Base-by-base conservation (phyloP, 1,140 invertebrate species). In the Aphis gossypii region DNA sequence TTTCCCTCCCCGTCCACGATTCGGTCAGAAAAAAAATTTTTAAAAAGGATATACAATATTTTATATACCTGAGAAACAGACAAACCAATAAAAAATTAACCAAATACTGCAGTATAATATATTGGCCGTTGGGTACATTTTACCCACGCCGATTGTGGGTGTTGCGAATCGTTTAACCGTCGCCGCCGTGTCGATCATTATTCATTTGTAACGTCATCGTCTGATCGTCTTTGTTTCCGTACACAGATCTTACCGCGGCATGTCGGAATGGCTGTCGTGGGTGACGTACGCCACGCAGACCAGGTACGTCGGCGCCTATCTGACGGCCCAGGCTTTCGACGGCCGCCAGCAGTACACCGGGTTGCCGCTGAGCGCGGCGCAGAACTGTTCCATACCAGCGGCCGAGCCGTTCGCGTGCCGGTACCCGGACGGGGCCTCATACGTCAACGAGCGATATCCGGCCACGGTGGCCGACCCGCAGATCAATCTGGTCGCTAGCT, bases 211-310 rank as follows among this genome's bases (percentile, higher is more conserved):
- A 60, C 60, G 0, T 14, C 30, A 30, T 88, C 7, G 25, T 30
- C 48, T 23, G 87, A 18, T 54, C 20, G n/a, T 54, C 9, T 38
- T 6, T 23, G 41, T 44, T 48, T 46, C 35, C 44, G 44, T 94
- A 46, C 11, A 76, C 54, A 95, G 95, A 89, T 95, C 95, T 25
- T 94, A 94, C 94, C 96, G 96, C 95, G 96, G 97, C 8, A 96
- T 97, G 86, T 97, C 97, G 94, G 97, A 98, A 54, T 98, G 97
- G 97, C 95, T 98, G 20, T 97, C 97, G 94, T 98, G 98, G 95
- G 95, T 97, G n/a, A 97, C 97, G 0, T 98, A 97, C 94, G 96
- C 96, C 6, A 97, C 97, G 2, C 97, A 98, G 95, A 96, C 97
- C 0, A 96, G 97, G 30, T 98, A 98, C 94, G 97, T 97, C 0